Evolutionary conservation across 2,797 vertebrate species (phyloP).

Genomic region (Arnoldichthys spilopterus): DNA sequence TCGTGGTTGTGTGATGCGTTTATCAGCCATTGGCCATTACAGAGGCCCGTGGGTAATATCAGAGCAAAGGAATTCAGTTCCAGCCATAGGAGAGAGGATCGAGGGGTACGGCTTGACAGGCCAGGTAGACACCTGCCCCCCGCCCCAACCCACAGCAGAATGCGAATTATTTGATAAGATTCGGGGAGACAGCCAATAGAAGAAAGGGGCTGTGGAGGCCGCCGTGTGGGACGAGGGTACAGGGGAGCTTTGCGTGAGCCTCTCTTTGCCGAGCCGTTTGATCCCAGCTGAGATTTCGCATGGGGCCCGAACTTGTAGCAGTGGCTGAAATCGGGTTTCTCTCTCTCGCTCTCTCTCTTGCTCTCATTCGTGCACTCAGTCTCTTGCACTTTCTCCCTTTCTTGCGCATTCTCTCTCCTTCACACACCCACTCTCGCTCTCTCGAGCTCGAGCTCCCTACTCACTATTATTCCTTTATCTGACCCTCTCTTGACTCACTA

Average conservation of each 20-base stretch:
- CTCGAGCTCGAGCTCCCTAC: not conserved
- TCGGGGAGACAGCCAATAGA: constrained; percentile 53
- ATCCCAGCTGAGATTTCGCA: constrained; percentile 56
- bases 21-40: constrained; percentile 54
- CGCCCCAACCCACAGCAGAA: constrained; percentile 41
- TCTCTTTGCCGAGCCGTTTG: constrained; percentile 37
- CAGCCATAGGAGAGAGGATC: constrained; percentile 36
- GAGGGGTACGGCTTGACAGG: constrained; percentile 38
- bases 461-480: constrained; percentile 28
- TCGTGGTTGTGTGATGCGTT: constrained; percentile 30
- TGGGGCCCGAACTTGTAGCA: constrained; percentile 30
- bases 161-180: constrained; percentile 68
- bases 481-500: constrained; percentile 24
- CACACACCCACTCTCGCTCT: not conserved
- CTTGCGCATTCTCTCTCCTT: not conserved
- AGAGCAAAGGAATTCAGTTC: constrained; percentile 46
- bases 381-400: not conserved
- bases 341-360: not conserved
- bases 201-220: constrained; percentile 30
- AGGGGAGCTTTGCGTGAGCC: constrained; percentile 6
- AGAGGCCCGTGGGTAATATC: constrained; percentile 53
- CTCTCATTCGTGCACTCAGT: not conserved
- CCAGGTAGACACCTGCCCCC: constrained; percentile 48
- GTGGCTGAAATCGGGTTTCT: constrained; percentile 22
- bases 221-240: not conserved